Percentiles rank a stretch among this genome's conserved stretches.
Conservation (phyloP, 1,140 invertebrate genomes). For the Pseudomyrmex dendroicus region DNA sequence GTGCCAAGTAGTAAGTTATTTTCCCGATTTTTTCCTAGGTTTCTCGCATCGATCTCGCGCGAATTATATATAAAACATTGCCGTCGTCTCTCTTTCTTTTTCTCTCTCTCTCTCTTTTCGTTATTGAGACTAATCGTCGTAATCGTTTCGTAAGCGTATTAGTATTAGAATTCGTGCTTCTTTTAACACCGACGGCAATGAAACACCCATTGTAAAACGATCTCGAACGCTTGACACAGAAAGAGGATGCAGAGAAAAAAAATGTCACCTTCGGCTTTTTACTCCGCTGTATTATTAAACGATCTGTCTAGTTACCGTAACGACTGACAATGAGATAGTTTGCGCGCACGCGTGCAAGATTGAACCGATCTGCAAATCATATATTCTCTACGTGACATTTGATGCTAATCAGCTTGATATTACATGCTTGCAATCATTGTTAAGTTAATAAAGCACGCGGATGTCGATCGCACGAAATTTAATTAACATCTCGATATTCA, state of each 20-base stretch:
- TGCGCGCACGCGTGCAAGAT: background rate
- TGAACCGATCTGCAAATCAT: background rate
- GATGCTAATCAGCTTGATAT: too few species aligned
- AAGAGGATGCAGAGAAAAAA: background rate
- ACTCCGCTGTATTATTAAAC: background rate
- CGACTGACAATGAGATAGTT: background rate
- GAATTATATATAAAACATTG: conserved; percentile 26
- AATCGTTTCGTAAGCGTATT: conserved; percentile 18
- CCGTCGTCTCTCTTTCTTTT: background rate
- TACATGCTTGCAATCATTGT: too few species aligned
- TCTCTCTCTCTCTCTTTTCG: background rate
- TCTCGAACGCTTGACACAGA: background rate
- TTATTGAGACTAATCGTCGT: background rate
- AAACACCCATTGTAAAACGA: background rate
- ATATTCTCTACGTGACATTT: too few species aligned
- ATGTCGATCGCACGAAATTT: too few species aligned
- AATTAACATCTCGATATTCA: too few species aligned
- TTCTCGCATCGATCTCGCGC: background rate
- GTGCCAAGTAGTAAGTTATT: conserved; percentile 16
- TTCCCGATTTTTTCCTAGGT: background rate
- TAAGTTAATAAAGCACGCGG: too few species aligned
- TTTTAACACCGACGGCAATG: conserved; percentile 3
- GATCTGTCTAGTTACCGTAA: background rate
- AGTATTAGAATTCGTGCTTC: conserved; percentile 17
- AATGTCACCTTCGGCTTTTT: background rate